Evolutionary conservation across 2,113 vertebrate species (phyloP).

Genomic region (Anarrhichthys ocellatus): DNA sequence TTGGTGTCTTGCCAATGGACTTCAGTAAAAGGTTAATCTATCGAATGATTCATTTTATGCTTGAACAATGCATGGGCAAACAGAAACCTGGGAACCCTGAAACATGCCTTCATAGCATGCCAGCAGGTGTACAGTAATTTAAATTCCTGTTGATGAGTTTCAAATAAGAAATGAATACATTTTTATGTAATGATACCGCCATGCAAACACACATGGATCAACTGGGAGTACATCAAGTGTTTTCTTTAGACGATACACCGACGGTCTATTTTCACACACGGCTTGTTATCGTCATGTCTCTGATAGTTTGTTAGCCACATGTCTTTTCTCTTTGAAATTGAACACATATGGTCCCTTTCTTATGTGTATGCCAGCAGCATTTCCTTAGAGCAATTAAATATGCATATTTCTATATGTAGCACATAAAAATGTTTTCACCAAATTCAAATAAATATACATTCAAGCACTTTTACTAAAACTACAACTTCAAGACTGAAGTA

Average conservation of each 20-base stretch:
- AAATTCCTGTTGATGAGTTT: not conserved
- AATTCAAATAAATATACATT: not conserved
- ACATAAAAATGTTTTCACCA: not conserved
- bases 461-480: not conserved
- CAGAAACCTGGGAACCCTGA: conserved; percentile 1
- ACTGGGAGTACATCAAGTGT: not conserved
- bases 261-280: not conserved
- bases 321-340: not conserved
- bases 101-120: not conserved
- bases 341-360: not conserved
- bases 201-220: not conserved
- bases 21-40: conserved; percentile 25
- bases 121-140: not conserved
- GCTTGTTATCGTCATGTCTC: not conserved
- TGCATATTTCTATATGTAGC: not conserved
- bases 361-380: not conserved
- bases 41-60: conserved; percentile 1
- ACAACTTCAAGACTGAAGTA: not conserved
- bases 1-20: conserved; percentile 17
- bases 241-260: not conserved
- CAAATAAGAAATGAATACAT: not conserved
- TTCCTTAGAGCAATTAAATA: not conserved
- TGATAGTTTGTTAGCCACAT: not conserved
- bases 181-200: not conserved
- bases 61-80: conserved; percentile 4